Conservation (phyloP, 2,888 invertebrate genomes). For the Zeuzera pyrina region DNA sequence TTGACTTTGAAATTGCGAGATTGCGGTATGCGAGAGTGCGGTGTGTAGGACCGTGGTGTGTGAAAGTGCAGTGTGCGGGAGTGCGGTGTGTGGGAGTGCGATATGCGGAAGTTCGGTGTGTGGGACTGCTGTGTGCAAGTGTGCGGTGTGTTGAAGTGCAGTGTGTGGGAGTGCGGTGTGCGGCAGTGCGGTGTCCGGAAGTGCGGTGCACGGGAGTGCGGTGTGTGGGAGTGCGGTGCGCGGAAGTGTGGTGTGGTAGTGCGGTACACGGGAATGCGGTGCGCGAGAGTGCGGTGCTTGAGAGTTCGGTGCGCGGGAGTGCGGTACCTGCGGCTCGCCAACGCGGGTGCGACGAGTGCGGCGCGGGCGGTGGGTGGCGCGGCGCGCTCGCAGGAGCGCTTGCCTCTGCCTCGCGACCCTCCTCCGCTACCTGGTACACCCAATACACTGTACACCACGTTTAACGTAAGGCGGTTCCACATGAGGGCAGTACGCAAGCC, state of each 20-base stretch:
- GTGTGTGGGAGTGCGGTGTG: neutral
- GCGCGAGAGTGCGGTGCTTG: neutral
- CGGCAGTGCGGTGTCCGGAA: neutral
- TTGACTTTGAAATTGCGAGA: too few species aligned
- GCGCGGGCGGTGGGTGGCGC: conserved; percentile 37
- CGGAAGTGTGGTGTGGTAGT: neutral
- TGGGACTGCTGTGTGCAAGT: neutral
- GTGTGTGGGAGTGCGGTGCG: neutral
- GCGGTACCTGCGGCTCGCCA: conserved; percentile 66
- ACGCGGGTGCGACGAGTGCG: conserved; percentile 58
- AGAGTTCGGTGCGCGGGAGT: too few species aligned
- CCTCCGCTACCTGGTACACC: conserved; percentile 75
- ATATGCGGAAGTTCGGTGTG: too few species aligned
- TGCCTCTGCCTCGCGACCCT: conserved; percentile 88
- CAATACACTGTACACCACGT: too few species aligned
- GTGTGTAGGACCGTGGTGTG: too few species aligned
- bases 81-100: neutral
- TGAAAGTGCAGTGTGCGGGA: too few species aligned
- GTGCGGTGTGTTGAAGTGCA: neutral
- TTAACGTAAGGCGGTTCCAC: too few species aligned
- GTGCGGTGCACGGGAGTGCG: neutral
- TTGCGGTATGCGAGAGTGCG: too few species aligned
- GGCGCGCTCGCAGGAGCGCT: conserved; percentile 49
- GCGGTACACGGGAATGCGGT: neutral
- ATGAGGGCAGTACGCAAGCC: too few species aligned